Base-by-base conservation (phyloP, 2,797 vertebrate species). In the Neosilurus hyrtlii region DNA sequence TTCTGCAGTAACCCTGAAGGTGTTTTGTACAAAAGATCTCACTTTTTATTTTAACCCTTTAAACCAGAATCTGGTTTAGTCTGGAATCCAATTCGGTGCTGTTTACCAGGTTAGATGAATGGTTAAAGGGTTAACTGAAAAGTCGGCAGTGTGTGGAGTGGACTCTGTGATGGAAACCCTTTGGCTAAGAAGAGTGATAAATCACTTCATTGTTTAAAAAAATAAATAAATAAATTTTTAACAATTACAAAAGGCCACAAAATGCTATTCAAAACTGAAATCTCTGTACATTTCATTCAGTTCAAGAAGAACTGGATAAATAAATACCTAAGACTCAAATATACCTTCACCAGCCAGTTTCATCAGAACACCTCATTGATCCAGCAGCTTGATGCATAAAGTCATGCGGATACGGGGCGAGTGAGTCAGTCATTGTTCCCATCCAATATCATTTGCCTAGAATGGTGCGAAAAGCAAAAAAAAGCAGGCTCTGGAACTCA, bases 161-260 rank as follows among this genome's bases (percentile, higher is more conserved):
- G 82, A 74, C 71, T 82, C 35, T 84, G 80, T 84, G 82, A 79
- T 63, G 66, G 76, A 85, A 79, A 82, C 56, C 15, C 79, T 62
- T 89, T 88, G 86, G 79, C 86, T 89, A 84, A 87, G 86, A 88
- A 86, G 86, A 79, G 71, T 70, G 72, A n/a, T 56, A 3, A 54
- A 2, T 14, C 5, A 67, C 22, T 12, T 35, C 26, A 1, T 2
- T 59, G 11, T 35, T 75, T 26, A 35, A 20, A 22, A 22, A 71
- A 54, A 54, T 10, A 54, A 70, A 37, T 12, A 14, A 5, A 14
- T 2, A 16, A 6, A 30, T 15, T 12, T 14, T 18, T 14, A 35
- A 3, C 2, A 51, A 72, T 7, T 16, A 52, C 6, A 12, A 4
- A 18, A n/a, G 0, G 1, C 18, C 26, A 24, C 3, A 24, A 72